Evolutionary conservation across 1,140 invertebrate species (phyloP).

Genomic region (Nebria ingens): DNA sequence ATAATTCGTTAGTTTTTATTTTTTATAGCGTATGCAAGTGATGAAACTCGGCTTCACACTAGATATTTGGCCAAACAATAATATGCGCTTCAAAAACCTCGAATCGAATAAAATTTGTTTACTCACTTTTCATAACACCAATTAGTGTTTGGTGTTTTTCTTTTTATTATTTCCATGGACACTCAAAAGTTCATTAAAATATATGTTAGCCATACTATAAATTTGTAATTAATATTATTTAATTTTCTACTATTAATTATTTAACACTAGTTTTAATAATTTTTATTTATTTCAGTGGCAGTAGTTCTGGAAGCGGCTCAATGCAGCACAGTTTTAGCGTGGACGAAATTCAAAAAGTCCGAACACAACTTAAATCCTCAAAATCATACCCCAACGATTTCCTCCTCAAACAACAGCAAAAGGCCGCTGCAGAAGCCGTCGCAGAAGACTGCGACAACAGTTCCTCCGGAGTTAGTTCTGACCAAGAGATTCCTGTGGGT

Average conservation of each 20-base stretch:
- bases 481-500: slow-evolving; percentile 56
- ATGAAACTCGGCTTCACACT: slow-evolving; percentile 6
- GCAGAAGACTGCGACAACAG: slow-evolving; percentile 77
- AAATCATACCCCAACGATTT: slow-evolving; percentile 77
- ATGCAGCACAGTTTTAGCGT: slow-evolving; percentile 76
- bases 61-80: slow-evolving; percentile 28
- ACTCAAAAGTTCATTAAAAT: too few species aligned
- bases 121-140: slow-evolving; percentile 6
- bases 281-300: slow-evolving; percentile 42
- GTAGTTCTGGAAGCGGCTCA: slow-evolving; percentile 59
- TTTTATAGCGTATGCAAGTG: slow-evolving; percentile 8
- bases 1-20: slow-evolving; percentile 11
- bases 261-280: background rate
- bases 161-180: too few species aligned
- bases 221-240: too few species aligned
- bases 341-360: slow-evolving; percentile 77
- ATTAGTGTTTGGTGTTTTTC: too few species aligned
- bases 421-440: slow-evolving; percentile 22
- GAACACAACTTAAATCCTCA: slow-evolving; percentile 71
- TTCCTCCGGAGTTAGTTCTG: slow-evolving; percentile 75
- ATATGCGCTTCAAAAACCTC: slow-evolving; percentile 27
- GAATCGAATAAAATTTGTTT: background rate
- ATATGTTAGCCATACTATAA: background rate
- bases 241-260: background rate
- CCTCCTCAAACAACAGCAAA: slow-evolving; percentile 44